phyloP scores from a whole-genome alignment of 2,113 vertebrate genomes.

The Percina caprodes region DNA sequence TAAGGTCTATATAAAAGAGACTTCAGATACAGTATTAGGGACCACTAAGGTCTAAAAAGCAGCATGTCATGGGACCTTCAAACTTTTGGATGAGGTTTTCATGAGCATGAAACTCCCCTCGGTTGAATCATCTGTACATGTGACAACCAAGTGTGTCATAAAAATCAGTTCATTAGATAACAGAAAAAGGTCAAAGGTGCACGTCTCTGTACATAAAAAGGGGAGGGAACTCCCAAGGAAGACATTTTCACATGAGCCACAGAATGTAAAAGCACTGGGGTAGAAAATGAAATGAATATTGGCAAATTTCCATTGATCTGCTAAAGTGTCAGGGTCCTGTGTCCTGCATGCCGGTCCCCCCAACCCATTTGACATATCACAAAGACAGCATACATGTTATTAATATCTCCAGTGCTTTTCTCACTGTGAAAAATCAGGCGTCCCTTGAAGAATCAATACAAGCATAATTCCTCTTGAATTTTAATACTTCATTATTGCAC shows the following conservation, averaged over 20 bases:
- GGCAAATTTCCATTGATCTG: not conserved
- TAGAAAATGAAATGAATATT: not conserved
- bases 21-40: no score
- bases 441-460: constrained; percentile 48
- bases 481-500: constrained; percentile 28
- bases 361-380: not conserved
- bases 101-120: not conserved
- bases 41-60: no score
- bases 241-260: no score
- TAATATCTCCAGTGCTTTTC: not conserved
- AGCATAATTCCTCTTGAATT: constrained; percentile 48
- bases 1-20: no score
- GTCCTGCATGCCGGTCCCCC: no score
- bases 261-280: not conserved
- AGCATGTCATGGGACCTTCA: no score
- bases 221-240: no score
- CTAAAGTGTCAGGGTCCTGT: not conserved
- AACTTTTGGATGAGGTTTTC: no score
- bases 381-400: not conserved
- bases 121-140: not conserved
- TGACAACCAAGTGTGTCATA: not conserved
- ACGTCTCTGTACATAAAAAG: not conserved
- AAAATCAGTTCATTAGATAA: not conserved
- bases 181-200: not conserved
- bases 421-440: not conserved